Evolutionary conservation across 2,113 vertebrate genomes (phyloP), one percentile per base, ranked within the genome.

Genomic region (Orthonyx spaldingii): DNA sequence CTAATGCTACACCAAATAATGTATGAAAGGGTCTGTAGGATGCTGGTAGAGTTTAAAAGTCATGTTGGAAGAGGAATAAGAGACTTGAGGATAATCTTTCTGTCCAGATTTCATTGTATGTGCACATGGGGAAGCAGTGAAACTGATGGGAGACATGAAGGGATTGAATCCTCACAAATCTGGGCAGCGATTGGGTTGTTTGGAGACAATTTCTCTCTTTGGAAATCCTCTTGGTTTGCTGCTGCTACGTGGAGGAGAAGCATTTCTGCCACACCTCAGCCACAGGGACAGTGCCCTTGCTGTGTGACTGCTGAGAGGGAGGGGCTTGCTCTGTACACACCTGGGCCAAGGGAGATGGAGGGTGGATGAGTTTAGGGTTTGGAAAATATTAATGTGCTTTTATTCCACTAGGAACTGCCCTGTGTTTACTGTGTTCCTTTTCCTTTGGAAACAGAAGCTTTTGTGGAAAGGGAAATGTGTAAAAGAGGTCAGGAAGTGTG

Each of bases 1-100:
- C 64, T 74, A 81, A 41, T 70, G 76, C 60, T 84, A 26, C 64
- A 68, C 35, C 80, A 84, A 92, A 92, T 93, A 88, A 92, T 77
- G 39, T 65, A 63, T 80, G 71, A 90, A 88, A n/a, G 50, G 42
- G 10, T 70, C 9, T 30, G n/a, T 18, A 63, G 44, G 59, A 52
- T 77, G 75, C 44, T 90, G n/a, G 26, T 35, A 49, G n/a, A 74
- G 76, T 84, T 94, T 60, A 65, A 87, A 95, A 89, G 32, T 53
- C 1, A 9, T 14, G 26, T 69, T 69, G 32, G n/a, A 86, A 84
- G 80, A 85, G 37, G 41, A 83, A 3, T 64, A 68, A 60, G 77
- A 87, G 60, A 69, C 41, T 37, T 81, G 12, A 74, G 60, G 28
- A 23, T 87, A 61, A 65, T 82, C 42, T 47, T 71, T 70, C 32